Evolutionary conservation across 2,113 vertebrate species (phyloP), one percentile per base, ranked within the genome.

Genomic region (Nipponia nippon): DNA sequence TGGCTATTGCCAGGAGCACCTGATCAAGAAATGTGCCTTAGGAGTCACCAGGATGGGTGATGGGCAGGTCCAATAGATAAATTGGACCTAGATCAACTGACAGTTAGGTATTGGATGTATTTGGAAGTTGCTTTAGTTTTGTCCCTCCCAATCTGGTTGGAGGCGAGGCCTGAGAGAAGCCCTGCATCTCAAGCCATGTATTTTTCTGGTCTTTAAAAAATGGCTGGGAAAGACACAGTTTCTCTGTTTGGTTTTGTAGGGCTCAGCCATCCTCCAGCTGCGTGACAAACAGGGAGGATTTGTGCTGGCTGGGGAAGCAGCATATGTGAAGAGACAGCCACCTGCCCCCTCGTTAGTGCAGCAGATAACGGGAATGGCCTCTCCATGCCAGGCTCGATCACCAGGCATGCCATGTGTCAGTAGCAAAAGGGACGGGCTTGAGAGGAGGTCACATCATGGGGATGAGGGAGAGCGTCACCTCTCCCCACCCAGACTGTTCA

Each of bases 371-470:
- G 53, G 44, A 61, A 44, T 23, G 38, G 63, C 59, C 53, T 80
- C 32, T 65, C 42, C 38, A 8, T 9, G 26, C 42, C 44, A 42
- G 42, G 15, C 29, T 72, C 2, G 7, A 14, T 76, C 66, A 29
- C 25, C 13, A 80, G 36, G 25, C 40, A 6, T 22, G 29, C 30
- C n/a, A n/a, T 1, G 0, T 81, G 59, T 50, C 59, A 4, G 0
- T 15, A 34, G 47, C 30, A 29, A 69, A 65, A 44, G 0, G 3
- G 5, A 32, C 0, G 0, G n/a, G 8, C 76, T 61, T 67, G 21
- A 66, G 87, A 61, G 30, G 29, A 70, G 69, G 8, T 80, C 38
- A 11, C 5, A 5, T 73, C 63, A 13, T 8, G 23, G 11, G 34
- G 30, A 29, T 46, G 40, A 66, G 52, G 38, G 49, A 40, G 16